Base-by-base conservation (phyloP, 1,140 invertebrate species). In the Megathymus violae region DNA sequence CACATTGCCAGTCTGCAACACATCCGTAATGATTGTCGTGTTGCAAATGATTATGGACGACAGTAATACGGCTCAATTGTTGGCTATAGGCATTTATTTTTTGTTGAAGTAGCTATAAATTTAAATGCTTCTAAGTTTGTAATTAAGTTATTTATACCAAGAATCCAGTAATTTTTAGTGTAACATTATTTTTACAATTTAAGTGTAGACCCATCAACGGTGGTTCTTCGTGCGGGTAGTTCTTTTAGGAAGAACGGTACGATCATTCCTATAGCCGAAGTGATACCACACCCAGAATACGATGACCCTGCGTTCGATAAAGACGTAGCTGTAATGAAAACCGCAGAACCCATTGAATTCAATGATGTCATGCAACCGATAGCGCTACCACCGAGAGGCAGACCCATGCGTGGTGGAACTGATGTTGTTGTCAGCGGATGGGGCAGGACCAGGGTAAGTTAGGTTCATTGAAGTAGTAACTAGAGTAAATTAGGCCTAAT, bases 271-370 rank as follows among this genome's bases (percentile, higher is more conserved):
- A 89, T 92, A 13, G 74, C 78, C 0, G 76, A 89, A 64, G 83
- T 92, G 1, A 84, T 66, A 4, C 81, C 85, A 1, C 92, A 93
- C 50, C 82, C 86, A 0, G 70, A 88, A 6, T 94, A 92, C 68
- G 77, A 91, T 25, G 63, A 79, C 17, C 89, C 88, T 2, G 82
- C 79, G 0, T 93, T 93, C 40, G 88, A 93, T 48, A 93, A 94
- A 62, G 94, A 95, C 59, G 92, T 95, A 0, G 93, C 93, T 3
- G 74, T 94, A 7, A 79, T 94, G 62, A 88, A 88, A 56, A 90
- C 88, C 0, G 76, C 56, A 0, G 64, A 82, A 4, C 76, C 82
- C 0, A 84, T 90, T 6, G 34, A 79, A 31, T 90, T 89, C 40
- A 71, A 51, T 15, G 77, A 83, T 0, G 72, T 64, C 0, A 80